Evolutionary conservation across 2,888 invertebrate genomes (phyloP).

Genomic region (Thumatha senex): DNA sequence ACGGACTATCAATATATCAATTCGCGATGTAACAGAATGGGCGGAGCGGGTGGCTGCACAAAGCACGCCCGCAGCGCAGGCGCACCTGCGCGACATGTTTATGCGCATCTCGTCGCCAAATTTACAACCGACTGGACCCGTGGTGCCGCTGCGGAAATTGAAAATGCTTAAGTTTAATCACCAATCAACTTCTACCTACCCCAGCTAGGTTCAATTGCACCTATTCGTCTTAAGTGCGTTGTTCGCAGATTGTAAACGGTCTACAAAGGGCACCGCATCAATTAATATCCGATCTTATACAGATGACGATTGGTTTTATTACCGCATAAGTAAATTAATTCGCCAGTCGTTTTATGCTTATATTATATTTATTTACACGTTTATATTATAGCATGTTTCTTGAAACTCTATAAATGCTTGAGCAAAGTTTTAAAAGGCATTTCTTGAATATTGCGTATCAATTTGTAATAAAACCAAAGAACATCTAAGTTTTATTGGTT

Average conservation of each 20-base stretch:
- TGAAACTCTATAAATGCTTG: too few species aligned
- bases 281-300: conserved; percentile 51
- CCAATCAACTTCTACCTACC: not conserved
- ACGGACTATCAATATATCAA: conserved; percentile 12
- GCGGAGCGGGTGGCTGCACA: conserved; percentile 41
- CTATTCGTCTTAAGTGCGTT: conserved; percentile 39
- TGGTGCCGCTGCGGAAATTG: conserved; percentile 61
- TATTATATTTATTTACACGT: conserved; percentile 30
- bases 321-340: conserved; percentile 36
- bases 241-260: conserved; percentile 60
- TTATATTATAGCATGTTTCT: conserved; percentile 16
- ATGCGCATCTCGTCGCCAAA: conserved; percentile 67
- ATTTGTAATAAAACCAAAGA: too few species aligned
- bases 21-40: conserved; percentile 8
- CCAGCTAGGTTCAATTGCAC: conserved; percentile 10
- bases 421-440: too few species aligned
- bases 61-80: conserved; percentile 57
- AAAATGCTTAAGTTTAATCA: conserved; percentile 53
- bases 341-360: conserved; percentile 34
- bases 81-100: conserved; percentile 71
- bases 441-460: too few species aligned
- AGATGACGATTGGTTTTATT: conserved; percentile 44
- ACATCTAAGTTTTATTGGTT: too few species aligned
- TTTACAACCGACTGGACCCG: conserved; percentile 56
- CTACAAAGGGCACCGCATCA: conserved; percentile 53